Conservation (phyloP, 2,113 vertebrate species). For the Ovis aries region DNA sequence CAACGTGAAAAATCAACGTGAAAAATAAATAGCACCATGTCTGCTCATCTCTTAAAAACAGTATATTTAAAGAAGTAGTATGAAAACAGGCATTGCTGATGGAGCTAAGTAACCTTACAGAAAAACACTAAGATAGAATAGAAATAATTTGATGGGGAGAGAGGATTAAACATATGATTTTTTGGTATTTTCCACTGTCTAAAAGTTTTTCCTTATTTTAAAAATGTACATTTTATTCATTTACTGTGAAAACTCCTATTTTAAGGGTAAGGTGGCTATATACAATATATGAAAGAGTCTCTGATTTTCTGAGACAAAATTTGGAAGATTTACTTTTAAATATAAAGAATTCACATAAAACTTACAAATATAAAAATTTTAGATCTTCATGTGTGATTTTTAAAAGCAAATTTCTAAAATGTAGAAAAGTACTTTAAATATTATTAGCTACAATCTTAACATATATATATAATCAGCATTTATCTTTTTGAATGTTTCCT, state of each 20-base stretch:
- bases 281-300: neutral
- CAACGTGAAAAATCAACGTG: neutral
- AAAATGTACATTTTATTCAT: neutral
- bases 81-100: neutral
- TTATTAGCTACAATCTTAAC: neutral
- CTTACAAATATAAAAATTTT: neutral
- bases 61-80: neutral
- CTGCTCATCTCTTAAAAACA: neutral
- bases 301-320: neutral
- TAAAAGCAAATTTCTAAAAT: neutral
- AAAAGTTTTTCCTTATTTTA: neutral
- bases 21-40: neutral
- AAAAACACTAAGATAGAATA: neutral
- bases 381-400: neutral
- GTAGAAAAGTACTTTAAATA: neutral
- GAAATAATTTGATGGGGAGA: neutral
- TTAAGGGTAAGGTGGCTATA: neutral
- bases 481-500: neutral
- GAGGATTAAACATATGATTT: neutral
- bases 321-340: neutral
- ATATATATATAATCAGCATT: neutral
- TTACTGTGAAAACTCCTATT: neutral
- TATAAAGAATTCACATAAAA: neutral
- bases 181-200: neutral
- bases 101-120: neutral